Percentiles rank a stretch among this genome's conserved stretches.
Conservation (phyloP, 2,797 vertebrate species). For the Sciurus vulgaris region DNA sequence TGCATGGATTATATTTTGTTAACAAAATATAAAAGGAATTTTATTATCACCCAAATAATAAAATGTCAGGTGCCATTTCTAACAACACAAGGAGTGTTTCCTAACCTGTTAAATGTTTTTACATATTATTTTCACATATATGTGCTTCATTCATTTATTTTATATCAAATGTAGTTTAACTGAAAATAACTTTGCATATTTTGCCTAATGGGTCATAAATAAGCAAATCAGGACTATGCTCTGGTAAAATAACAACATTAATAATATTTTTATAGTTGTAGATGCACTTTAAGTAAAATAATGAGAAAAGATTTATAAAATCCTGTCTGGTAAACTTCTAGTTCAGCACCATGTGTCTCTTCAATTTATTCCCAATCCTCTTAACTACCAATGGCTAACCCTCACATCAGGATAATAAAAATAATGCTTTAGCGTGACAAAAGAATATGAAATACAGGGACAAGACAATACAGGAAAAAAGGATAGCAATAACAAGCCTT, state of each 20-base stretch:
- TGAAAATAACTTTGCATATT: slow-evolving; percentile 39
- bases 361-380: not conserved
- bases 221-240: slow-evolving; percentile 26
- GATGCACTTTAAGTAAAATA: slow-evolving; percentile 27
- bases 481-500: not conserved
- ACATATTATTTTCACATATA: not conserved
- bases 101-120: not conserved
- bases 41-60: not conserved
- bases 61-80: not conserved
- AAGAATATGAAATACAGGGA: not conserved
- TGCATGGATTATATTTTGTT: not conserved
- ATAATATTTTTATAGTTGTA: slow-evolving; percentile 45
- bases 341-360: not conserved
- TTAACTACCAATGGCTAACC: not conserved
- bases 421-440: not conserved
- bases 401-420: slow-evolving; percentile 44
- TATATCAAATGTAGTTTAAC: not conserved
- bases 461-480: not conserved
- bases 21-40: not conserved
- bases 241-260: slow-evolving; percentile 20
- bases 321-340: not conserved
- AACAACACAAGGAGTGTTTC: not conserved
- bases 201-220: not conserved
- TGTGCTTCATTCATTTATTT: not conserved
- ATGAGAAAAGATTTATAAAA: slow-evolving; percentile 17